Base-by-base conservation (phyloP, 2,797 vertebrate genomes). In the Oryzias dopingdopingensis region DNA sequence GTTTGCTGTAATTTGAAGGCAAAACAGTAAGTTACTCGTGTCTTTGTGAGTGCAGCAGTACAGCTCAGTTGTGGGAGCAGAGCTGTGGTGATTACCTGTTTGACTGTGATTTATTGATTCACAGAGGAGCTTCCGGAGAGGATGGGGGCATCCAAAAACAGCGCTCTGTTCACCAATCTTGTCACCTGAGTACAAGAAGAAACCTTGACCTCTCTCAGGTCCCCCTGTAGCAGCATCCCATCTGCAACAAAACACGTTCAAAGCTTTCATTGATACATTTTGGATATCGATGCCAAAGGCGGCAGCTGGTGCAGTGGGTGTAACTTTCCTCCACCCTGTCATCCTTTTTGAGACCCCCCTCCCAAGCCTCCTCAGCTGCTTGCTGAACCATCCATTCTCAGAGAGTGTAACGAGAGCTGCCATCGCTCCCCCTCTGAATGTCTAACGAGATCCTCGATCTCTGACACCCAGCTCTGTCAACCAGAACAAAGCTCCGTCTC, bases 401-500 rank as follows among this genome's bases (percentile, higher is more conserved):
- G 67, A 65, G 56, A 71, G 72, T 62, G 68, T 61, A 80, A 69
- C 80, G 77, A 74, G 54, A 75, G 70, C 49, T 58, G 59, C 74
- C 79, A 74, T 82, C 50, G 59, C 58, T 81, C 70, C 79, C 68
- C 43, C 73, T 65, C 59, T 62, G 70, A 76, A 75, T 77, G 70
- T 73, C 75, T 89, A 86, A 88, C 62, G 52, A 85, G 80, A 82
- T 87, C 51, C 76, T 79, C 76, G 76, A 84, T 84, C 81, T 82
- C 79, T 82, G 81, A 85, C 82, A 85, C 65, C 60, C 64, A 69
- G 82, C 83, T 82, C 82, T 84, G 83, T 86, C 86, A 82, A 62
- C 79, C 81, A 80, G 81, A 86, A 88, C 83, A 87, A 89, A 90
- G 81, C 77, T 74, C 79, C 50, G 49, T 56, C 76, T 81, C 76